Base-by-base conservation (phyloP, 2,113 vertebrate genomes). In the Thalassarche chlororhynchos region DNA sequence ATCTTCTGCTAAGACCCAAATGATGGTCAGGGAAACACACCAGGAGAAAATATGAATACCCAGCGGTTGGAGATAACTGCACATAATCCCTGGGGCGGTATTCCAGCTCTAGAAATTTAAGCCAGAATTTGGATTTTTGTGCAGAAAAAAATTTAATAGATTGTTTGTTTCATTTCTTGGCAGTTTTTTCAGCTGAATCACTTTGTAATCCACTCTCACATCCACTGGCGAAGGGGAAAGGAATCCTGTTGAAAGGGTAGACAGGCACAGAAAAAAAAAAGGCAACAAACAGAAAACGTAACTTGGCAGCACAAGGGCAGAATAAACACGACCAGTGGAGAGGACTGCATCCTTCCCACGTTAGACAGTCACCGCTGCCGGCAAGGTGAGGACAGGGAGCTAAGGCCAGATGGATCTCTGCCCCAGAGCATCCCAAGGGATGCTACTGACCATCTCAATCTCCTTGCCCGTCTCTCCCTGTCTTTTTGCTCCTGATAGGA, bases 351-450 rank as follows among this genome's bases (percentile, higher is more conserved):
- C 47, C 55, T 57, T 70, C 51, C 51, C 16, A 23, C 0, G 0
- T 42, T 24, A 17, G 2, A 5, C 14, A 32, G 44, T 40, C 74
- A 84, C 29, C 2, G 0, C 13, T 0, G 1, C 0, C 4, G 42
- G 60, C 29, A 81, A 68, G 38, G 47, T 55, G 89, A 89, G 71
- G 62, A 76, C 49, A 25, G 46, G 32, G 38, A 87, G 26, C 19
- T 44, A 51, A 38, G 54, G 5, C 17, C 28, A 52, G 10, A 38
- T 32, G 23, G 6, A 31, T 38, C 40, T 86, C 40, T 66, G 34
- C 17, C 38, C 80, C 2, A 0, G 54, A 58, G 13, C 25, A 68
- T 54, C 32, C 42, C 36, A 58, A 6, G 8, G 46, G 66, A 54
- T 84, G 31, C 18, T 88, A 5, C 21, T 47, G 69, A 57, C 40